phyloP scores from a whole-genome alignment of 1,140 invertebrate species.

The Zaprionus capensis region DNA sequence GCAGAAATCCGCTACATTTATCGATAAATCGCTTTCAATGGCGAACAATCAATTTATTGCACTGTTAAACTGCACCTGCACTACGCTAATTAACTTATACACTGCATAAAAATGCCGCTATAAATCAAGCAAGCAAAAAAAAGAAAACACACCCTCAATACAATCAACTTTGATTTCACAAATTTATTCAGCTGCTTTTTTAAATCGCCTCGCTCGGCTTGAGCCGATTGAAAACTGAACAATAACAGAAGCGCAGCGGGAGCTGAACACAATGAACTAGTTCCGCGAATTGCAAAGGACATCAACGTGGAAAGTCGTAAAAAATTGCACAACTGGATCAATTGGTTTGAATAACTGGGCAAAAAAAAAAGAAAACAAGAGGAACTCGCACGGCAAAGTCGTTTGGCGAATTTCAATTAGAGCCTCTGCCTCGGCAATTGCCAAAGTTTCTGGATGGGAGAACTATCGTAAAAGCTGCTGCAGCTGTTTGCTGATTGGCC shows the following conservation, averaged over 20 bases:
- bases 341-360: conserved; percentile 9
- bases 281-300: neutral
- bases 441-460: conserved; percentile 18
- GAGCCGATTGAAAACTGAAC: neutral
- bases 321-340: conserved; percentile 22
- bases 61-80: neutral
- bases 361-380: neutral
- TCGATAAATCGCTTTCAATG: neutral
- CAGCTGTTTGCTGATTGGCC: conserved; percentile 4
- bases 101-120: neutral
- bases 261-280: conserved; percentile 2
- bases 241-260: neutral
- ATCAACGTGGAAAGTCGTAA: conserved; percentile 11
- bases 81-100: neutral
- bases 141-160: neutral
- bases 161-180: conserved; percentile 4
- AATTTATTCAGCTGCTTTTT: conserved; percentile 1
- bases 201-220: neutral
- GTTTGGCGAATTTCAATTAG: conserved; percentile 31
- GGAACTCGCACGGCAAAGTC: conserved; percentile 9
- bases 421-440: conserved; percentile 18
- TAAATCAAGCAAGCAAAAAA: neutral
- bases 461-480: conserved; percentile 29
- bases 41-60: neutral
- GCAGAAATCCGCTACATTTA: neutral